Evolutionary conservation across 1,140 invertebrate species (phyloP), one percentile per base, ranked within the genome.

Genomic region (Panagrolaimus sp.): DNA sequence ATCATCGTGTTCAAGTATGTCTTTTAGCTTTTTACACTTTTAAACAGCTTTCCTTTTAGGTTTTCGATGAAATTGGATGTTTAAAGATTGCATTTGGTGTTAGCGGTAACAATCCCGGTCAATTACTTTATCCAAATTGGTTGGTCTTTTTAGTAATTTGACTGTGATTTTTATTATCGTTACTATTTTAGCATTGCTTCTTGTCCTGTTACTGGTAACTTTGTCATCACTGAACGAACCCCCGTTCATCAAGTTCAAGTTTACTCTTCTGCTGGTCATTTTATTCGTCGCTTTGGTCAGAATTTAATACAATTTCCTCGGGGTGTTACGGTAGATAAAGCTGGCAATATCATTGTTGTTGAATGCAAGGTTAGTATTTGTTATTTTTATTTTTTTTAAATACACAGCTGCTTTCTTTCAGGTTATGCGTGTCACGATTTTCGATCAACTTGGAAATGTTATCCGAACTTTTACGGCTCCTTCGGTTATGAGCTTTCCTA

Each of bases 91-190:
- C 21, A 6, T 65, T 65, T 21, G 63, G 63, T 4, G 38, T 26
- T 12, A 21, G 38, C 21, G 63, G 63, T 15, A 43, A 26, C 2
- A 26, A 46, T 14, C 21, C 24, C 14, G 63, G 63, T 9, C 63
- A 65, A 28, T 7, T 65, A n/a, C 38, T 65, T n/a, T 65, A 65
- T 43, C 63, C 63, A 9, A 65, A 65, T 65, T 65, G 32, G 63
- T 65, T 21, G 0, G 44, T 65, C 7, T 38, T 38, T 38, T 38
- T 38, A 4, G 7, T 38, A 38, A 38, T 4, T 2, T 38, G 32
- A 38, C n/a, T 38, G 32, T 38, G 32, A 2, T 4, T 38, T 38
- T 38, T 38, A 38, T 38, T 38, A 38, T n/a, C n/a, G 7, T 4
- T 38, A 7, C 32, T 38, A 7, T 38, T 38, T 38, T 38, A 38